Evolutionary conservation across 2,797 vertebrate species (phyloP).

Genomic region (Phrynocephalus guinanensis): DNA sequence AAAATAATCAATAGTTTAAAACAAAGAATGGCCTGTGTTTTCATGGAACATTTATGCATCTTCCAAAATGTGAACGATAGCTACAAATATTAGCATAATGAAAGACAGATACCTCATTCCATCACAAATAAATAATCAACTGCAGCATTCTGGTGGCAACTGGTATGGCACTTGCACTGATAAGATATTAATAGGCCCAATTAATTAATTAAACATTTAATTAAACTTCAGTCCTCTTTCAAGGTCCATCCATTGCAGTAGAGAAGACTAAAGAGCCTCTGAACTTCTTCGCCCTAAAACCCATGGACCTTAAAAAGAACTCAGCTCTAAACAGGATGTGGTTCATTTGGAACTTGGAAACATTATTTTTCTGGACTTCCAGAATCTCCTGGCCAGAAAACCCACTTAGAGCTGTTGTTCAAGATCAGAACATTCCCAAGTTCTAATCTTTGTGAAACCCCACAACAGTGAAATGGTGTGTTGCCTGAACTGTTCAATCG

Average conservation of each 20-base stretch:
- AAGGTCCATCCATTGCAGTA: not conserved
- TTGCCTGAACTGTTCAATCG: no score
- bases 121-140: no score
- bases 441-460: no score
- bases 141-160: not conserved
- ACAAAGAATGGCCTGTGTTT: conserved; percentile 10
- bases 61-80: conserved; percentile 44
- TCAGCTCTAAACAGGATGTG: not conserved
- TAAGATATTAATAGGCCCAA: not conserved
- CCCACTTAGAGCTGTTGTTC: no score
- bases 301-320: not conserved
- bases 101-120: not conserved
- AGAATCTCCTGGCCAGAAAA: no score
- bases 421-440: no score
- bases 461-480: no score
- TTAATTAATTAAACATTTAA: no score
- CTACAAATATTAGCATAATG: conserved; percentile 43
- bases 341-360: no score
- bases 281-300: not conserved
- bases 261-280: no score
- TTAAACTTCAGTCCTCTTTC: not conserved
- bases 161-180: not conserved
- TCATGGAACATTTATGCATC: conserved; percentile 40
- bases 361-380: no score
- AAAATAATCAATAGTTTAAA: not conserved